phyloP scores from a whole-genome alignment of 2,113 vertebrate genomes.

The Ariopsis seemanni region DNA sequence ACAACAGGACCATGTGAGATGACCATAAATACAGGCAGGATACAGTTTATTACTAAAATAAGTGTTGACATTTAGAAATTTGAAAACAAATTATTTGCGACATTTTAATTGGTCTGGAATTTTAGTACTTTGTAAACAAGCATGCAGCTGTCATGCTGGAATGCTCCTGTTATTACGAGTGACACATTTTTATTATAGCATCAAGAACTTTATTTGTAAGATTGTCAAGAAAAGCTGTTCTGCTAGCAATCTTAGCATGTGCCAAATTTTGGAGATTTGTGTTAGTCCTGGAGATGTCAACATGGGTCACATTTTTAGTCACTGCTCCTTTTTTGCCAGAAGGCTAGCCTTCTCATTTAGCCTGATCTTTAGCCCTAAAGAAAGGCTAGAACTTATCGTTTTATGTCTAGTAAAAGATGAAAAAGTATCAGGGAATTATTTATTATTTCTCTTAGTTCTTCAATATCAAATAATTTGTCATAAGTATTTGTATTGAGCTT shows the following conservation, averaged over 20 bases:
- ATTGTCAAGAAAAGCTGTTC: slow-evolving; percentile 10
- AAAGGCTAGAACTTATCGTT: background rate
- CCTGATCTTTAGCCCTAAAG: no score
- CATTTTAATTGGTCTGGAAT: background rate
- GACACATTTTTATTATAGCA: background rate
- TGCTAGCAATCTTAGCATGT: background rate
- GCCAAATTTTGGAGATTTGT: background rate
- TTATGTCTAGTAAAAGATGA: background rate
- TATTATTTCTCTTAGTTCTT: background rate
- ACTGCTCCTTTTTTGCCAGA: background rate
- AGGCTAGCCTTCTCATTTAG: no score
- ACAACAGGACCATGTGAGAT: slow-evolving; percentile 48
- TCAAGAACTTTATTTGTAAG: background rate
- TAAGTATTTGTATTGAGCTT: background rate
- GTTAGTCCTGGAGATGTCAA: background rate
- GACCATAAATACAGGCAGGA: slow-evolving; percentile 47
- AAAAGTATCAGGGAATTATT: background rate
- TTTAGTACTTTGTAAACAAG: background rate
- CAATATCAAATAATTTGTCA: background rate
- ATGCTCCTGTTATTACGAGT: background rate
- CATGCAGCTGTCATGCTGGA: background rate
- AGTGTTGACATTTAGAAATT: background rate
- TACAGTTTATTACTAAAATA: background rate
- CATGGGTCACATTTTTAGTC: slow-evolving; percentile 42
- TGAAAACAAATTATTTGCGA: background rate